Evolutionary conservation across 2,888 invertebrate species (phyloP).

Genomic region (Cloeon dipterum): DNA sequence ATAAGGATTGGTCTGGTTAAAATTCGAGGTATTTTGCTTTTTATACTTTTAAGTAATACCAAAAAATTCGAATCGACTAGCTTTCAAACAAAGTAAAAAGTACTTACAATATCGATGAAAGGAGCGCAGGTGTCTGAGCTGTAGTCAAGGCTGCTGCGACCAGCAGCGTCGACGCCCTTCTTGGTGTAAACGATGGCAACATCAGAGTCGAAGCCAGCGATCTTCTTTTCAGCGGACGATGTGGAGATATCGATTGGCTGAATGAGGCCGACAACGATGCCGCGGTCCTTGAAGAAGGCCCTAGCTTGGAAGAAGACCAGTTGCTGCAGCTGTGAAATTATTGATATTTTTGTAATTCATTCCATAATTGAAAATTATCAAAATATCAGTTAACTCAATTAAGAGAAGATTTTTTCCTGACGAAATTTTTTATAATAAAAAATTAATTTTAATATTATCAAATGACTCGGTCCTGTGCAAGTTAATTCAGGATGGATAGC

Average conservation of each 20-base stretch:
- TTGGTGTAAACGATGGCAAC: background rate
- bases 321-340: background rate
- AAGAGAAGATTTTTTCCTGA: too few relatives aligned
- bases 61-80: too few relatives aligned
- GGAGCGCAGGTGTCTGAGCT: background rate
- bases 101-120: background rate
- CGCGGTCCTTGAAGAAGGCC: background rate
- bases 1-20: background rate
- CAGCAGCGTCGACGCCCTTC: background rate
- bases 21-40: background rate
- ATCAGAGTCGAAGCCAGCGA: background rate
- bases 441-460: too few relatives aligned
- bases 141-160: background rate
- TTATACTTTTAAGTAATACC: too few relatives aligned
- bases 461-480: too few relatives aligned
- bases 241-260: background rate
- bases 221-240: background rate
- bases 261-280: background rate
- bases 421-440: too few relatives aligned
- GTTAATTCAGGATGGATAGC: too few relatives aligned
- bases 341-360: too few relatives aligned
- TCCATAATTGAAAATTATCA: too few relatives aligned
- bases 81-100: too few relatives aligned
- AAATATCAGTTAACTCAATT: too few relatives aligned
- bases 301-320: background rate